phyloP scores from a whole-genome alignment of 2,888 invertebrate species.

The Drosophila diplacantha region DNA sequence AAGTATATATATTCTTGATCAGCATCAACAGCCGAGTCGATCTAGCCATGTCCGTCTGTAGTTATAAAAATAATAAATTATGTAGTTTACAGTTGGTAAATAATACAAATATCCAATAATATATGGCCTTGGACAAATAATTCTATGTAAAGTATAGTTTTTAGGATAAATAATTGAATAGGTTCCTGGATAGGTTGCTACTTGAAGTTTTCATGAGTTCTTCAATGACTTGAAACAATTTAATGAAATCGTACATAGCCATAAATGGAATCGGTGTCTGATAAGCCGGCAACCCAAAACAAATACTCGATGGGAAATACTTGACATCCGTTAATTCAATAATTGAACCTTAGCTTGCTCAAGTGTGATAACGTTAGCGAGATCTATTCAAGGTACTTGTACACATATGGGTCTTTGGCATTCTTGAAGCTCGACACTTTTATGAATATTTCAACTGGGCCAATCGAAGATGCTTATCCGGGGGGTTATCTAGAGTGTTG shows the following conservation, averaged over 20 bases:
- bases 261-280: slow-evolving; percentile 2
- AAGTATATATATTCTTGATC: too few species aligned
- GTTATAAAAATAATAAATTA: too few species aligned
- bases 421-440: slow-evolving; percentile 32
- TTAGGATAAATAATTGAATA: too few species aligned
- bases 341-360: slow-evolving; percentile 8
- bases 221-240: neutral
- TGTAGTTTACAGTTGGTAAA: too few species aligned
- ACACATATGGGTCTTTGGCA: neutral
- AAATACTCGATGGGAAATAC: slow-evolving; percentile 18
- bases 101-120: too few species aligned
- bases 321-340: slow-evolving; percentile 20
- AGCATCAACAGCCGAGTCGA: too few species aligned
- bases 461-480: slow-evolving; percentile 50
- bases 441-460: slow-evolving; percentile 43
- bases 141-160: too few species aligned
- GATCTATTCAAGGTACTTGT: slow-evolving; percentile 16
- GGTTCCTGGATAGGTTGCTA: too few species aligned
- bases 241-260: neutral
- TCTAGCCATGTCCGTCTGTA: too few species aligned
- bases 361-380: neutral
- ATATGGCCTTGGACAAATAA: too few species aligned
- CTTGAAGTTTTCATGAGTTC: neutral
- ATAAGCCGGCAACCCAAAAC: slow-evolving; percentile 20
- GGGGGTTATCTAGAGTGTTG: slow-evolving; percentile 8